Evolutionary conservation across 2,113 vertebrate genomes (phyloP).

Genomic region (Eulacestoma nigropectus): DNA sequence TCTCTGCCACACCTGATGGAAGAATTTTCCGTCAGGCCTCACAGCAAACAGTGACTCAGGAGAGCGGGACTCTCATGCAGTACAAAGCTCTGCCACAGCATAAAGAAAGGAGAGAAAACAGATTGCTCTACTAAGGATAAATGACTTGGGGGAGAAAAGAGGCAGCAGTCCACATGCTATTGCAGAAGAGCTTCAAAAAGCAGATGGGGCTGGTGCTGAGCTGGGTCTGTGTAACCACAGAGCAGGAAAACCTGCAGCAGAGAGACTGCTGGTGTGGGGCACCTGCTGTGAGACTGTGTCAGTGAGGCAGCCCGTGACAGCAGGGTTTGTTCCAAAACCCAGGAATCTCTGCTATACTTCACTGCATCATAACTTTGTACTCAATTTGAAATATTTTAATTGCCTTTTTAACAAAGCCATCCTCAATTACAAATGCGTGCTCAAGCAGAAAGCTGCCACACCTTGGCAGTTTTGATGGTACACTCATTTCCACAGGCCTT

Average conservation of each 20-base stretch:
- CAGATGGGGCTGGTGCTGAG: neutral
- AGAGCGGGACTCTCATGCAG: neutral
- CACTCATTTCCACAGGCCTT: neutral
- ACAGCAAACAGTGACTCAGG: neutral
- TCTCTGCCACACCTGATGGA: neutral
- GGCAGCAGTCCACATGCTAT: rapidly evolving
- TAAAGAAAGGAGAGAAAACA: neutral
- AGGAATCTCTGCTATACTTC: neutral
- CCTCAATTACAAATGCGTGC: neutral
- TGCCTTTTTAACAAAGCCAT: neutral
- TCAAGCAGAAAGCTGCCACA: neutral
- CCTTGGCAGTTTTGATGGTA: neutral
- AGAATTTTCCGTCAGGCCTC: neutral
- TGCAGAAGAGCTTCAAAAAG: neutral
- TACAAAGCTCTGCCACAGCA: neutral
- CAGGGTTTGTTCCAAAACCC: neutral
- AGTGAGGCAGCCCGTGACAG: neutral
- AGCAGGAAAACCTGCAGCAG: neutral
- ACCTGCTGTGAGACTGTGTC: neutral
- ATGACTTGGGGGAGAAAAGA: neutral
- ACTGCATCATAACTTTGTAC: neutral
- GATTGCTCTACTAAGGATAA: neutral
- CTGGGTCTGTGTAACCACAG: neutral
- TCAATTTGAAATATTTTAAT: slow-evolving; percentile 3
- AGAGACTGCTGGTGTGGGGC: neutral